Conservation (phyloP, 1,140 invertebrate genomes). For the Rhagoletis zephyria region DNA sequence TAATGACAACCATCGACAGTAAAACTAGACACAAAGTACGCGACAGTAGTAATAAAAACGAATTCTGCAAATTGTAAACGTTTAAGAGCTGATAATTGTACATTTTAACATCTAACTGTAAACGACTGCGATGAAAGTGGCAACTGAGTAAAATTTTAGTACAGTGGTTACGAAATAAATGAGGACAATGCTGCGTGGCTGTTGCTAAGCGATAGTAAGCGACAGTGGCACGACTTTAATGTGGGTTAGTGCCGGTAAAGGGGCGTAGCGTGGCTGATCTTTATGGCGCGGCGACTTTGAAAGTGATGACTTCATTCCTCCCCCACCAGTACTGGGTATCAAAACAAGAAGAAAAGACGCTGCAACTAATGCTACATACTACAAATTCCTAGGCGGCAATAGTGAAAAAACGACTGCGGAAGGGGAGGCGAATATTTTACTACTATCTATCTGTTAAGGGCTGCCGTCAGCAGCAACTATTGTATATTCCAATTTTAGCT, state of each 20-base stretch:
- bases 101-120: conserved; percentile 31
- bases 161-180: not conserved
- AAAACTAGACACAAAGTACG: not conserved
- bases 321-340: not conserved
- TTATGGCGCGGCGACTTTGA: not conserved
- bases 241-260: not conserved
- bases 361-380: not conserved
- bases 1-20: not conserved
- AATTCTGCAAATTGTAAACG: not conserved
- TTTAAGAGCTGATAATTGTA: conserved; percentile 44
- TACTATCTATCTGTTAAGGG: not conserved
- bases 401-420: not conserved
- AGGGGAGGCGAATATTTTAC: not conserved
- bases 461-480: conserved; percentile 20
- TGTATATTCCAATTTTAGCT: conserved; percentile 1
- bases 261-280: not conserved
- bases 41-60: not conserved
- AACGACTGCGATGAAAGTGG: conserved; percentile 12
- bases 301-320: conserved; percentile 41
- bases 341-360: not conserved
- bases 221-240: not conserved
- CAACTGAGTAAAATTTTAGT: not conserved
- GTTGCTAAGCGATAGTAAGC: not conserved
- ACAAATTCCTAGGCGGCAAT: not conserved
- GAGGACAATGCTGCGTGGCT: not conserved